Conservation (phyloP, 2,113 vertebrate species). For the pig (Sus scrofa) region DNA sequence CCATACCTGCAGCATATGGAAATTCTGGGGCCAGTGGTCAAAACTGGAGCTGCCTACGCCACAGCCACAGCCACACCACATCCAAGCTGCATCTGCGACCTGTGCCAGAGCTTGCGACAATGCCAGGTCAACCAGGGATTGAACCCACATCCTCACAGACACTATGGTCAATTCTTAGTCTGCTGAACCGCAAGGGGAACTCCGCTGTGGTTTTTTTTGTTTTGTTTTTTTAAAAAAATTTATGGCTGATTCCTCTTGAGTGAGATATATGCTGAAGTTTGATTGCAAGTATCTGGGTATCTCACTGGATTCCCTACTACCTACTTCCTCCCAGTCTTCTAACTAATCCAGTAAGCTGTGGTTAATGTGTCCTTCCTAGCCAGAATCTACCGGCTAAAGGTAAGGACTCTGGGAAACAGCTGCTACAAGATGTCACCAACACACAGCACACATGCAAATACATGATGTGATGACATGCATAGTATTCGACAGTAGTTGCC, state of each 20-base stretch:
- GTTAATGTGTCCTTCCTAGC: background rate
- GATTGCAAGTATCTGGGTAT: background rate
- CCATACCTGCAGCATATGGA: no score
- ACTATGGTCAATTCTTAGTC: no score
- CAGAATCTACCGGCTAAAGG: background rate
- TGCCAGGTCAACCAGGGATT: no score
- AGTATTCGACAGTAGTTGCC: background rate
- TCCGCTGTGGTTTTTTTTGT: no score
- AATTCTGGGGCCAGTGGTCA: no score
- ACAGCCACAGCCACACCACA: no score
- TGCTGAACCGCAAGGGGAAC: no score
- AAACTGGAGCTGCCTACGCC: no score
- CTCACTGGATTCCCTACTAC: background rate
- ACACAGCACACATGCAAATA: background rate
- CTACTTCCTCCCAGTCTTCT: background rate
- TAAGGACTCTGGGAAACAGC: slow-evolving; percentile 10
- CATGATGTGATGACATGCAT: background rate
- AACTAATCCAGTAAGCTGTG: background rate
- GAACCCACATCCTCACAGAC: no score
- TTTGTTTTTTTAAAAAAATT: background rate
- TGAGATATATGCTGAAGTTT: background rate
- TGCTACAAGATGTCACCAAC: background rate
- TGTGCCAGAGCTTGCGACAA: no score
- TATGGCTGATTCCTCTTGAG: background rate
- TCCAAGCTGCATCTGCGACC: no score